These are phyloP conservation scores for Rattus rattus DNA, from an alignment of 2,113 vertebrate genomes.

Conservation along the genomic window DNA sequence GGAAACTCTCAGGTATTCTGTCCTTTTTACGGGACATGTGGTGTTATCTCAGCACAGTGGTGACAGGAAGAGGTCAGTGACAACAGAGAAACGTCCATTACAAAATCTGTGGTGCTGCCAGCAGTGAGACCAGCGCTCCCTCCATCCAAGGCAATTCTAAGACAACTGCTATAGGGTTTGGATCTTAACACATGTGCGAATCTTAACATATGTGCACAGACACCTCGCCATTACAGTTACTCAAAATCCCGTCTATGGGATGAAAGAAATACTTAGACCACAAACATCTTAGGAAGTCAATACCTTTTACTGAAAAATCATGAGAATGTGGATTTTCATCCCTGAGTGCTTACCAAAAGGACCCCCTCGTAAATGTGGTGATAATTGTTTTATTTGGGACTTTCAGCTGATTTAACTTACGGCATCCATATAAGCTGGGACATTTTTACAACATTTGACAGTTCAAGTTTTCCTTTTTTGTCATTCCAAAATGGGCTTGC, in stretches of 20 bases:
- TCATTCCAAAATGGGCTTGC: constrained; percentile 7
- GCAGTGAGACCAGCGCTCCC: not conserved
- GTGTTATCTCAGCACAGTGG: not conserved
- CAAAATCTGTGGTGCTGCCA: not conserved
- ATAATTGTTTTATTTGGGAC: not conserved
- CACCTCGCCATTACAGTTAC: not conserved
- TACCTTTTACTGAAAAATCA: not conserved
- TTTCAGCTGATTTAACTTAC: constrained; percentile 46
- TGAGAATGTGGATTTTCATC: not conserved
- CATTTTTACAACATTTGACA: constrained; percentile 15
- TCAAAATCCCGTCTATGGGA: not conserved
- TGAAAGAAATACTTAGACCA: not conserved
- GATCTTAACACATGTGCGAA: not conserved
- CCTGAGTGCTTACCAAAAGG: not conserved
- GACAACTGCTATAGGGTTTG: not conserved
- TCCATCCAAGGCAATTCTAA: not conserved
- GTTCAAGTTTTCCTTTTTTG: constrained; percentile 9
- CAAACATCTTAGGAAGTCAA: not conserved
- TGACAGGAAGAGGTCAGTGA: not conserved
- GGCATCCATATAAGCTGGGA: not conserved
- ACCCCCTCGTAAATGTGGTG: not conserved
- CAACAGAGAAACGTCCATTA: not conserved
- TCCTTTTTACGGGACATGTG: not conserved
- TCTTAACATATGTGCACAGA: not conserved
- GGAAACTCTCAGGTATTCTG: not conserved